Percentiles rank a stretch among this genome's conserved stretches.
These are phyloP conservation scores for Porites cylindrica DNA, from an alignment of 92 coral and sea anemone genomes.

Conservation along the genomic window DNA sequence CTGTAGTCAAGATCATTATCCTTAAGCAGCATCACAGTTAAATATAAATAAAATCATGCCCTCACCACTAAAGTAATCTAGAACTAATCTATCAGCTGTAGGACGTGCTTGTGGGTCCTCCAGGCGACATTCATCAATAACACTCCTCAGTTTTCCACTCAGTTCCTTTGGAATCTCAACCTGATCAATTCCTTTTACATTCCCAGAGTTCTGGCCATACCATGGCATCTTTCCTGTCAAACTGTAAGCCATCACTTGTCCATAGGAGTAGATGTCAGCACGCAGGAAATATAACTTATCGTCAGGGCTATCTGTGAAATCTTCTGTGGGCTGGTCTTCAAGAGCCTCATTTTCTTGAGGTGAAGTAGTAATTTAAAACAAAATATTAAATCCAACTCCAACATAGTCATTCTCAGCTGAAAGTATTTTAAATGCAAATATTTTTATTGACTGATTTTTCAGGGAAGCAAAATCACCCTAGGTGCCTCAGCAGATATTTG, in stretches of 20 bases:
- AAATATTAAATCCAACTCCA: too few relatives aligned
- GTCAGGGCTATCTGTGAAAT: conserved; percentile 8
- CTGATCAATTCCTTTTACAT: conserved; percentile 68
- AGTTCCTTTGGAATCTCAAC: conserved; percentile 78
- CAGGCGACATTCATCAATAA: conserved; percentile 67
- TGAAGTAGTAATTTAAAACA: too few relatives aligned
- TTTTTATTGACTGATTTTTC: too few relatives aligned
- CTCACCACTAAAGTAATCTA: conserved; percentile 76
- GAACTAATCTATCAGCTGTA: conserved; percentile 62
- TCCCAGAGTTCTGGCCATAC: conserved; percentile 73
- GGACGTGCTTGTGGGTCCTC: conserved; percentile 69
- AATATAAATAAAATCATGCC: background rate
- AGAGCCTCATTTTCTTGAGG: conserved; percentile 2
- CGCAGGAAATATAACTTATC: conserved; percentile 65
- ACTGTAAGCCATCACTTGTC: conserved; percentile 87
- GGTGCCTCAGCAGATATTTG: too few relatives aligned
- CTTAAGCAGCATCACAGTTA: too few relatives aligned
- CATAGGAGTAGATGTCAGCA: conserved; percentile 93
- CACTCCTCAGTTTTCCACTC: conserved; percentile 63
- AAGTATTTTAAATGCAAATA: too few relatives aligned
- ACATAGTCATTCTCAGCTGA: too few relatives aligned
- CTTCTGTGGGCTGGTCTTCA: conserved; percentile 25
- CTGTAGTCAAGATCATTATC: too few relatives aligned
- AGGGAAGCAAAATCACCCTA: too few relatives aligned
- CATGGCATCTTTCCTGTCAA: conserved; percentile 87